Conservation (phyloP, 1,140 invertebrate genomes). For the Cheumatopsyche charites region DNA sequence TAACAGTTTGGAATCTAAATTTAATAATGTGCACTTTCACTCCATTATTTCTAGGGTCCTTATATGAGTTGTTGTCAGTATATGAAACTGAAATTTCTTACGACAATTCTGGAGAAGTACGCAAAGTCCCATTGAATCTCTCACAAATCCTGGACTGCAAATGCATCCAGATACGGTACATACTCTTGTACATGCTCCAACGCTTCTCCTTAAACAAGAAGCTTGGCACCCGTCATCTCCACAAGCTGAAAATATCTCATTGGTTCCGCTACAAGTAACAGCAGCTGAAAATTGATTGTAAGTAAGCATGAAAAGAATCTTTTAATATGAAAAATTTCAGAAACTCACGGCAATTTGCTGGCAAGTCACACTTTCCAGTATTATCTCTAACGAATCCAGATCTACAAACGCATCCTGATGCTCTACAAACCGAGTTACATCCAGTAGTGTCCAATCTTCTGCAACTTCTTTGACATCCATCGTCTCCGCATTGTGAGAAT, state of each 20-base stretch:
- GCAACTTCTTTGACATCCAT: neutral
- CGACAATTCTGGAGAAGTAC: neutral
- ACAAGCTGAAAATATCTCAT: conserved; percentile 1
- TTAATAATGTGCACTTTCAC: no score
- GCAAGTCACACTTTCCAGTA: neutral
- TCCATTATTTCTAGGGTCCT: no score
- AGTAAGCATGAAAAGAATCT: neutral
- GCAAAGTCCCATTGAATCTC: neutral
- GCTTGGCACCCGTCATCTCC: conserved; percentile 33
- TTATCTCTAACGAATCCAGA: neutral
- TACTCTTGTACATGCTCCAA: neutral
- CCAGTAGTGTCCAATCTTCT: neutral
- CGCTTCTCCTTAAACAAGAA: neutral
- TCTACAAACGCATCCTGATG: neutral
- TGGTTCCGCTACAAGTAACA: neutral
- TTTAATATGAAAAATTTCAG: neutral
- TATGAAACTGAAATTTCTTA: no score
- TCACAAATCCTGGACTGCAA: neutral
- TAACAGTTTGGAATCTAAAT: no score
- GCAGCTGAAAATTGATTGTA: neutral
- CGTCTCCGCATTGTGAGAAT: neutral
- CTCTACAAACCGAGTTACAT: neutral
- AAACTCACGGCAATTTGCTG: neutral
- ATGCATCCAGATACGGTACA: neutral
- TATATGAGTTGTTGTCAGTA: no score